phyloP scores from a whole-genome alignment of 2,113 vertebrate genomes.

The Prietella phreatophila region DNA sequence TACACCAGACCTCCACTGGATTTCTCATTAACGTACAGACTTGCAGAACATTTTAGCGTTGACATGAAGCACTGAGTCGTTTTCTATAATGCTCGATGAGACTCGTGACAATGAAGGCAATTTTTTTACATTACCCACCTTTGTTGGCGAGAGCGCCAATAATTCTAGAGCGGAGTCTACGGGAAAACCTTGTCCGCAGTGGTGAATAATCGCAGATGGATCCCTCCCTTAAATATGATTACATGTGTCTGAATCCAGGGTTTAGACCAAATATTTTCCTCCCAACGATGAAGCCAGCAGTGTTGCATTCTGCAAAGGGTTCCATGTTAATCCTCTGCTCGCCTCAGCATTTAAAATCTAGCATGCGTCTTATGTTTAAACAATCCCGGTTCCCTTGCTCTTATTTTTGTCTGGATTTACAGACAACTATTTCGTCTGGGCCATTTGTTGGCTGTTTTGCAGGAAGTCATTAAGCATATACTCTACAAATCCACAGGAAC shows the following conservation, averaged over 20 bases:
- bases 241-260: background rate
- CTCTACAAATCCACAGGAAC: background rate
- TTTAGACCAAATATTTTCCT: conserved; percentile 19
- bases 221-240: background rate
- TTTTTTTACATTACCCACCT: background rate
- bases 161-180: background rate
- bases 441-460: background rate
- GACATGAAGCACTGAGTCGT: background rate
- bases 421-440: background rate
- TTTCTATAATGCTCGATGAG: background rate
- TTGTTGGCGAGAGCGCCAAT: too few relatives aligned
- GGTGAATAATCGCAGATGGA: conserved; percentile 9
- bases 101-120: background rate
- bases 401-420: background rate
- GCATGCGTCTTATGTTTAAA: background rate
- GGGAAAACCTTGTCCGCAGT: background rate
- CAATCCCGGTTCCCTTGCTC: background rate
- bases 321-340: conserved; percentile 22
- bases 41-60: background rate
- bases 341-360: background rate
- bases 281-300: background rate
- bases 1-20: too few relatives aligned
- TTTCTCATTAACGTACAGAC: too few relatives aligned
- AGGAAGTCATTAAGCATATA: background rate
- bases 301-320: conserved; percentile 15